These are phyloP conservation scores for Caenorhabditis sp. DNA, from an alignment of 2,888 invertebrate genomes.

Conservation along the genomic window DNA sequence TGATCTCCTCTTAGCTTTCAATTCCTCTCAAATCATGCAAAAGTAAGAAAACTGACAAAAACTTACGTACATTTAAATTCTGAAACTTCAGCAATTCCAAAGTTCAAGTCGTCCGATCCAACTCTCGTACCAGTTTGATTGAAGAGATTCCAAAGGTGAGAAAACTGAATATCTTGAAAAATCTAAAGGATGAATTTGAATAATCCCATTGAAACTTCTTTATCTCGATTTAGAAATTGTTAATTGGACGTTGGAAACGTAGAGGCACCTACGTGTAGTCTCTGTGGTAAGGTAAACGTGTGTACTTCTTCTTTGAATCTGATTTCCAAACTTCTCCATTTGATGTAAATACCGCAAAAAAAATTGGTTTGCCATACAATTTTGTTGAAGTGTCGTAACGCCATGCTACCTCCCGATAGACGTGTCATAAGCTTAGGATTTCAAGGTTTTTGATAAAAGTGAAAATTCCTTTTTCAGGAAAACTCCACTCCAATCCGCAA, in stretches of 20 bases:
- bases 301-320: slow-evolving; percentile 37
- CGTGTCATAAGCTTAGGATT: slow-evolving; percentile 27
- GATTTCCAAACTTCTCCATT: not conserved
- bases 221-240: slow-evolving; percentile 39
- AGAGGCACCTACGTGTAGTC: slow-evolving; percentile 63
- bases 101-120: slow-evolving; percentile 39
- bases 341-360: slow-evolving; percentile 6
- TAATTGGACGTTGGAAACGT: slow-evolving; percentile 63
- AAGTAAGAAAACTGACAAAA: slow-evolving; percentile 18
- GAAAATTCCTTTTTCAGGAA: no score
- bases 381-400: slow-evolving; percentile 51
- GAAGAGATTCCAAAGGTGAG: slow-evolving; percentile 51
- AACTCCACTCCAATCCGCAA: slow-evolving; percentile 35
- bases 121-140: slow-evolving; percentile 50
- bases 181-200: not conserved
- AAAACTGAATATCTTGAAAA: not conserved
- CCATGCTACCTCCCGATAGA: slow-evolving; percentile 48
- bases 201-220: not conserved
- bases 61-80: not conserved
- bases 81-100: slow-evolving; percentile 29
- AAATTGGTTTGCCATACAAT: slow-evolving; percentile 34
- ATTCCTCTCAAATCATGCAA: slow-evolving; percentile 52
- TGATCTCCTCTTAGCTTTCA: slow-evolving; percentile 78
- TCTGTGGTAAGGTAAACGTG: slow-evolving; percentile 57
- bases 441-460: no score